Evolutionary conservation across 2,797 vertebrate species (phyloP).

Genomic region (Acanthurus lineatus): DNA sequence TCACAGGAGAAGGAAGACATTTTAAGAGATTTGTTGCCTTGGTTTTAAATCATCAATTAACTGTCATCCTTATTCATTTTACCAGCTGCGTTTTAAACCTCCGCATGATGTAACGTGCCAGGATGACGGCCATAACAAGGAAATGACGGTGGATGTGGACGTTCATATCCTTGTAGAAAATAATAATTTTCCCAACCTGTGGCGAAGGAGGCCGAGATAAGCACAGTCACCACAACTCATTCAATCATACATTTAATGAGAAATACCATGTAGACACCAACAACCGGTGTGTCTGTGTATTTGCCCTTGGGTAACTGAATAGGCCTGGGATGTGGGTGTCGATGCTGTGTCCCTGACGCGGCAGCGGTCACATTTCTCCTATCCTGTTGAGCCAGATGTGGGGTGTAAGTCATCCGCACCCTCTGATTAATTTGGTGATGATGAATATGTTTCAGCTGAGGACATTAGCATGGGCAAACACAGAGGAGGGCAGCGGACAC

Average conservation of each 20-base stretch:
- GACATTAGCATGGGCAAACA: slow-evolving; percentile 77
- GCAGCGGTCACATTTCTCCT: slow-evolving; percentile 78
- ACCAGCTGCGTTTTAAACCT: slow-evolving; percentile 26
- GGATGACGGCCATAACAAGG: slow-evolving; percentile 85
- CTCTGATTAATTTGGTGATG: slow-evolving; percentile 89
- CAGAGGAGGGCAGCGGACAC: slow-evolving; percentile 80
- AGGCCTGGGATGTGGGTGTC: slow-evolving; percentile 78
- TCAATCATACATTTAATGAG: slow-evolving; percentile 57
- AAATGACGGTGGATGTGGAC: slow-evolving; percentile 85
- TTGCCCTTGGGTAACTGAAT: slow-evolving; percentile 73
- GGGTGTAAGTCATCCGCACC: slow-evolving; percentile 70
- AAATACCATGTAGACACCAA: slow-evolving; percentile 54
- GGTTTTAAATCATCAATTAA: slow-evolving; percentile 47
- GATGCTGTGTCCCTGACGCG: slow-evolving; percentile 74
- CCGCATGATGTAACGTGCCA: slow-evolving; percentile 83
- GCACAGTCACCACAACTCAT: slow-evolving; percentile 30
- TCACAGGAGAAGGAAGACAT: slow-evolving; percentile 27
- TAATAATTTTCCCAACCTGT: slow-evolving; percentile 87
- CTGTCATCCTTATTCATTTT: slow-evolving; percentile 25
- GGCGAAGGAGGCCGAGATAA: slow-evolving; percentile 57
- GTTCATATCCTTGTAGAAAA: slow-evolving; percentile 82
- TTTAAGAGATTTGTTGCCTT: slow-evolving; percentile 44
- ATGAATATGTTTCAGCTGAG: slow-evolving; percentile 87
- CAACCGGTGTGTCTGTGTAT: slow-evolving; percentile 23
- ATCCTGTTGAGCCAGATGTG: slow-evolving; percentile 79